Conservation (phyloP, 2,888 invertebrate genomes). For the Charanyca ferruginea region DNA sequence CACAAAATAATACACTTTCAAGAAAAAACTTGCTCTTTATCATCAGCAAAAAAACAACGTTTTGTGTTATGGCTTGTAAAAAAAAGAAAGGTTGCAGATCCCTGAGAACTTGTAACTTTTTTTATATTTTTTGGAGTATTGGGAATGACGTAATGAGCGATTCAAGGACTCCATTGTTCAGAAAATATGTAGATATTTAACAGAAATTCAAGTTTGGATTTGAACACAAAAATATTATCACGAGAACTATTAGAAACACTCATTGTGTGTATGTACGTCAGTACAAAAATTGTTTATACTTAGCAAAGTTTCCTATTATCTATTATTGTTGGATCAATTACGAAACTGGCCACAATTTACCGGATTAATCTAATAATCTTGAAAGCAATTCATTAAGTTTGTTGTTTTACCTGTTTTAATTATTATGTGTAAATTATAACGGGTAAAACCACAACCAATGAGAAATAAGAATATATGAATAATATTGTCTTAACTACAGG, state of each 20-base stretch:
- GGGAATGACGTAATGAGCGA: slow-evolving; percentile 64
- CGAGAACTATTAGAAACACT: neutral
- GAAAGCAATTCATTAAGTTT: too few relatives aligned
- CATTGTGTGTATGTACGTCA: too few relatives aligned
- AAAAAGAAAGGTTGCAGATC: slow-evolving; percentile 37
- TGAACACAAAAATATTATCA: neutral
- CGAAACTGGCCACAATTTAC: too few relatives aligned
- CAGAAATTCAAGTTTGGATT: slow-evolving; percentile 27
- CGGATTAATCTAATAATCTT: too few relatives aligned
- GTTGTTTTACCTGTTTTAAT: too few relatives aligned
- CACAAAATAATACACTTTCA: neutral
- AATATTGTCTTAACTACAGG: too few relatives aligned
- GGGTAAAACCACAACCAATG: too few relatives aligned
- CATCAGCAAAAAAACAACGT: neutral
- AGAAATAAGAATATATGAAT: too few relatives aligned
- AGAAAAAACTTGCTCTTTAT: neutral
- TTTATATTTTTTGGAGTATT: slow-evolving; percentile 50
- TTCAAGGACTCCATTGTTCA: slow-evolving; percentile 57
- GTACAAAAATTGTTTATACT: too few relatives aligned
- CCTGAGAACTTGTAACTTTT: slow-evolving; percentile 39
- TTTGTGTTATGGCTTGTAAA: slow-evolving; percentile 15
- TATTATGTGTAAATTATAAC: too few relatives aligned
- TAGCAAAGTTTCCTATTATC: too few relatives aligned
- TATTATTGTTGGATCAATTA: too few relatives aligned
- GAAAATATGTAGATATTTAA: slow-evolving; percentile 31